A percentile compares a stretch with the other conserved stretches of the same genome.
Conservation (phyloP, 2,888 invertebrate species). For the Podabrus alpinus region DNA sequence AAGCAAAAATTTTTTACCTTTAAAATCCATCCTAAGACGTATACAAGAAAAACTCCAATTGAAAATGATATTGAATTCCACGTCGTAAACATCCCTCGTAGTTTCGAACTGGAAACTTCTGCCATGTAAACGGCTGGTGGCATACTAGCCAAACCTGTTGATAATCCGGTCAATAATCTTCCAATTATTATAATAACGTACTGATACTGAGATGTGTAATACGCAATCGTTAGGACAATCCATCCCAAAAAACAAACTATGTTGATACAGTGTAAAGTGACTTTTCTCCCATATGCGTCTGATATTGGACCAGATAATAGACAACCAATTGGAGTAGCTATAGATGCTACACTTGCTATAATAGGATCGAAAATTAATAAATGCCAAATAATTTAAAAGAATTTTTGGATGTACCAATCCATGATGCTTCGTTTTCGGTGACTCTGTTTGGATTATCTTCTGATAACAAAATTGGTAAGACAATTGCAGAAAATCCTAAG, state of each 20-base stretch:
- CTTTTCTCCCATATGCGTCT: conserved; percentile 59
- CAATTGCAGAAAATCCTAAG: conserved; percentile 62
- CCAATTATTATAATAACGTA: conserved; percentile 55
- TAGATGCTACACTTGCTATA: conserved; percentile 60
- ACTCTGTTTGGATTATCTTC: conserved; percentile 49
- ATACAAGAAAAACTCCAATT: conserved; percentile 59
- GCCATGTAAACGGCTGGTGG: conserved; percentile 62
- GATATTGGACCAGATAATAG: conserved; percentile 58
- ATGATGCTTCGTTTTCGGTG: conserved; percentile 55
- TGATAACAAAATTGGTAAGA: conserved; percentile 56
- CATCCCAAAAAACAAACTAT: conserved; percentile 59
- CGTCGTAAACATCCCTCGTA: conserved; percentile 59
- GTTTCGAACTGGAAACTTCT: conserved; percentile 56
- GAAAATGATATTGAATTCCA: conserved; percentile 61
- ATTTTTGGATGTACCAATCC: conserved; percentile 62
- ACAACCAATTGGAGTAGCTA: conserved; percentile 62
- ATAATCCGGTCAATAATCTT: conserved; percentile 56
- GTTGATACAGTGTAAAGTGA: conserved; percentile 57
- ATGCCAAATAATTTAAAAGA: neutral
- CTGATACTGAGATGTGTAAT: conserved; percentile 40
- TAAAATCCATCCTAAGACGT: conserved; percentile 58
- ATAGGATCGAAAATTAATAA: neutral
- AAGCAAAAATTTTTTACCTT: conserved; percentile 49
- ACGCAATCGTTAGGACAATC: conserved; percentile 56
- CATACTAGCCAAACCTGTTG: conserved; percentile 60